A percentile compares a stretch with the other conserved stretches of the same genome.
These are phyloP conservation scores for Apaloderma vittatum DNA, from an alignment of 2,113 vertebrate species.

Conservation along the genomic window DNA sequence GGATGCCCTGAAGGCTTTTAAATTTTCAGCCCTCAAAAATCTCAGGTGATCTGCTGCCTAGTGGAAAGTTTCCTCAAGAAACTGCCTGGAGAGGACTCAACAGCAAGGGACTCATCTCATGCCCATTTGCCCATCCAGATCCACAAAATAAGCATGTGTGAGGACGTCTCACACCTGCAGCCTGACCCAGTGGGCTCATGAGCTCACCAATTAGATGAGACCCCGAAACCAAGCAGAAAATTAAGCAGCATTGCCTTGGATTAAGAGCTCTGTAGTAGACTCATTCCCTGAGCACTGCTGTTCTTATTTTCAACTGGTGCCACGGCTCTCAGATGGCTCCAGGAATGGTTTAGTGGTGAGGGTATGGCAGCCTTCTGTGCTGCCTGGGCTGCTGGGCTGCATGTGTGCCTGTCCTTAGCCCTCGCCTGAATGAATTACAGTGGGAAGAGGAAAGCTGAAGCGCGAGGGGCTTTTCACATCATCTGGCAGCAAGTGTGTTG, in stretches of 20 bases:
- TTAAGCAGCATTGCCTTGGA: neutral
- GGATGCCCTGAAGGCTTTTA: neutral
- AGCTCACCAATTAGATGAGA: neutral
- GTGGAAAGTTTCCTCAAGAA: neutral
- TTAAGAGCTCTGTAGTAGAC: neutral
- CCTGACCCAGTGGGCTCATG: neutral
- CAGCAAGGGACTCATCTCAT: neutral
- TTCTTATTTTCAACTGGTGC: neutral
- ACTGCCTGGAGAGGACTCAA: neutral
- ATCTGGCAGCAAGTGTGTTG: neutral
- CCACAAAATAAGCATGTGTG: rapidly evolving
- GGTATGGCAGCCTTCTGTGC: neutral
- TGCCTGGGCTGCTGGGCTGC: neutral
- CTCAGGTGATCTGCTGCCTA: neutral
- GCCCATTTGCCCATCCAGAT: neutral
- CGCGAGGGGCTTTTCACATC: rapidly evolving
- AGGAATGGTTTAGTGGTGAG: neutral
- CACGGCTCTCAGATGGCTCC: neutral
- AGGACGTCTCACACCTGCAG: rapidly evolving
- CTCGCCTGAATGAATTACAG: neutral
- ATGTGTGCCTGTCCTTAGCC: rapidly evolving
- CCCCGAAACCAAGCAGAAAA: neutral
- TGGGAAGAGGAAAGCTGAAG: neutral
- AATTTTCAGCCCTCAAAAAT: neutral
- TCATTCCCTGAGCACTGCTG: rapidly evolving